Conservation (phyloP, 1,140 invertebrate genomes). For the Orchestia grillus region DNA sequence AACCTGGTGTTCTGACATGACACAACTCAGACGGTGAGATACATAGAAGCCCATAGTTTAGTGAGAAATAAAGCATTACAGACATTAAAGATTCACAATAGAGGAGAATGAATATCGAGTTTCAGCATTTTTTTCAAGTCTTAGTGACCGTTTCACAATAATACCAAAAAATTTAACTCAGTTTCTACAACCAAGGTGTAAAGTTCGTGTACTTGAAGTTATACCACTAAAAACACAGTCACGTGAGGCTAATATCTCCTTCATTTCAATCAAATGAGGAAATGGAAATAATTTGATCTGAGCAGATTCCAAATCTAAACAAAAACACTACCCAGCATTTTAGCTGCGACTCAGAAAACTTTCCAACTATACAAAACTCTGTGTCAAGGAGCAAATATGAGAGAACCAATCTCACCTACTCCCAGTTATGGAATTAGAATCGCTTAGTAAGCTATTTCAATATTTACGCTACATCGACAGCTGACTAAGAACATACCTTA, state of each 20-base stretch:
- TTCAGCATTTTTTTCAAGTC: not conserved
- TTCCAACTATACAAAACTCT: not conserved
- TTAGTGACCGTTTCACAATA: not conserved
- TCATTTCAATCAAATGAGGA: not conserved
- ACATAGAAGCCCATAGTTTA: not conserved
- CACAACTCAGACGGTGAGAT: not conserved
- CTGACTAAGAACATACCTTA: not conserved
- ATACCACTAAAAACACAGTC: not conserved
- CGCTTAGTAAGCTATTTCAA: not conserved
- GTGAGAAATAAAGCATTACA: not conserved
- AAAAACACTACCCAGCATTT: not conserved
- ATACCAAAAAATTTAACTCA: not conserved
- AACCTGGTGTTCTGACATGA: not conserved
- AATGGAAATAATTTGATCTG: not conserved
- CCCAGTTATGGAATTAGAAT: not conserved
- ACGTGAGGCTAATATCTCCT: not conserved
- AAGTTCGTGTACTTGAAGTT: not conserved
- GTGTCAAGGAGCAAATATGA: not conserved
- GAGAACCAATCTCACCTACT: not conserved
- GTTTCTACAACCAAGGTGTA: not conserved
- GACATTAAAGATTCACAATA: not conserved
- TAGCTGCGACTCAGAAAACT: not conserved
- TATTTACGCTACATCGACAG: slow-evolving; percentile 6
- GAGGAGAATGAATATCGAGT: not conserved
- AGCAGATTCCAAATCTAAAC: not conserved